Evolutionary conservation across 1,140 invertebrate species (phyloP).

Genomic region (Drosophila melanica): DNA sequence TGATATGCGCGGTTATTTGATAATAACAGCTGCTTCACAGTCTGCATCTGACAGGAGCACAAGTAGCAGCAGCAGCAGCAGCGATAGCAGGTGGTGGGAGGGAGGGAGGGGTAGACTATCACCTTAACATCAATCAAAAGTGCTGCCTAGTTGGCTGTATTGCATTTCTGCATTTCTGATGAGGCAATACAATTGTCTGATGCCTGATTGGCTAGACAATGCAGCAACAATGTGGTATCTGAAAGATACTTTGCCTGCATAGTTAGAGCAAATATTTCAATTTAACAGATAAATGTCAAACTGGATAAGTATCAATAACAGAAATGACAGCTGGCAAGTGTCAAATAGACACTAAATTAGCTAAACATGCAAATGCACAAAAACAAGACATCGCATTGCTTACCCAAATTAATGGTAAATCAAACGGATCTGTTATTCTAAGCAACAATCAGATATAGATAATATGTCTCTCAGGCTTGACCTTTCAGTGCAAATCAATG

Average conservation of each 20-base stretch:
- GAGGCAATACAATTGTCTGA: slow-evolving; percentile 67
- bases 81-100: not conserved
- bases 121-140: slow-evolving; percentile 62
- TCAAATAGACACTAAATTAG: no score
- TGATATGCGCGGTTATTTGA: slow-evolving; percentile 79
- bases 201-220: slow-evolving; percentile 57
- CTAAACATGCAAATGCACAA: no score
- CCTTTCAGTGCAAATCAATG: slow-evolving; percentile 3
- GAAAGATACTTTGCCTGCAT: slow-evolving; percentile 1
- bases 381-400: no score
- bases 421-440: not conserved
- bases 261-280: not conserved
- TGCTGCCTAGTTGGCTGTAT: slow-evolving; percentile 30
- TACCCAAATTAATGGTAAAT: no score
- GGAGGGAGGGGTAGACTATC: slow-evolving; percentile 32
- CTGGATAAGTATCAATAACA: no score
- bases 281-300: not conserved
- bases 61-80: not conserved
- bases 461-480: slow-evolving; percentile 8
- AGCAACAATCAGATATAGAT: not conserved
- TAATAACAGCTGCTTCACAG: slow-evolving; percentile 69
- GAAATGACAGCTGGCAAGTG: no score
- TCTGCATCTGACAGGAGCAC: not conserved
- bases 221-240: slow-evolving; percentile 32
- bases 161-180: slow-evolving; percentile 53